Base-by-base conservation (phyloP, 2,888 invertebrate genomes). In the Dermolepida albohirtum region DNA sequence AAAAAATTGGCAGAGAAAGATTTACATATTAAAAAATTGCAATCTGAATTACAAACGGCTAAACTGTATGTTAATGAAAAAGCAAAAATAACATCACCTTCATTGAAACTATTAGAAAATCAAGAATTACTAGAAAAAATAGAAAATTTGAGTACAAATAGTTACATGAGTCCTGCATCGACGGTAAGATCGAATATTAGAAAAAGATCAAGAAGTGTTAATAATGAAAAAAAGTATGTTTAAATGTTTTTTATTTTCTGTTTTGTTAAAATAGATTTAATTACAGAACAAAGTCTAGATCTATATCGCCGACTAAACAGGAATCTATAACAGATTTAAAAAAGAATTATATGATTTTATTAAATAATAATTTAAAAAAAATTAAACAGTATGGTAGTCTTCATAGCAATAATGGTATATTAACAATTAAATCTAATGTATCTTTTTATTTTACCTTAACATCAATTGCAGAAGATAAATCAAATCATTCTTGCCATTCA, bases 1-100 rank as follows among this genome's bases (percentile, higher is more conserved):
- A 72, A 71, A 49, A 43, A 63, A 47, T 10, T 74, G 47, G 44
- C 16, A 43, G 73, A 70, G 40, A 74, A 70, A 66, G 72, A 75
- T 39, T 17, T 43, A 7, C n/a, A 54, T 27, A 68, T 75, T 41
- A 73, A 63, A 66, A 70, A 70, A 47, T 62, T 75, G 17, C 73
- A 74, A 12, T 52, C 47, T 7, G 70, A 74, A 50, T 47, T 74
- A 14, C 66, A 73, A 64, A 70, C 68, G 2, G 66, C 66, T 17
- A 74, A 70, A 70, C 44, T 72, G 22, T 74, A 74, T 66, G 67
- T 54, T 27, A 39, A 14, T 5, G 64, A 62, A 8, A 67, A 54
- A 49, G 17, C 65, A 34, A 65, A 49, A 11, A 44, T 68, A 17
- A 41, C 22, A 11, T 16, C 50, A 27, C 59, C 59, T 11, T 66